Conservation (phyloP, 2,888 invertebrate species). For the Eupelmus urozonus region DNA sequence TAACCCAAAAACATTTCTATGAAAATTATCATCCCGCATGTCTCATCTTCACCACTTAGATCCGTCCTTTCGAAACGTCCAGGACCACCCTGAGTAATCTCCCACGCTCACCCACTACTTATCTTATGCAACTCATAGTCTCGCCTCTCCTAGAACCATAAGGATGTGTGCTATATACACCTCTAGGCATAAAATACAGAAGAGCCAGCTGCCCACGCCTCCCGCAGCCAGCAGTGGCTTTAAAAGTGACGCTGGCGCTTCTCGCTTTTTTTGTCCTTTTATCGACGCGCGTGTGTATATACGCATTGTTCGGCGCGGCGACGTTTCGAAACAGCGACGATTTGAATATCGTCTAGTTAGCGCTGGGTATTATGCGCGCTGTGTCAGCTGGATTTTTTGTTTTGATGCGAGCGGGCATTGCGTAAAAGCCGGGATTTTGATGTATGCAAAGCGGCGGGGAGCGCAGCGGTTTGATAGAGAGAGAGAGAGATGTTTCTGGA, state of each 20-base stretch:
- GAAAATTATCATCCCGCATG: too few relatives aligned
- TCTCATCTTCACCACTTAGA: too few relatives aligned
- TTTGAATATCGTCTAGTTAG: conserved; percentile 29
- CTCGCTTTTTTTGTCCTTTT: neutral
- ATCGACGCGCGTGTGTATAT: neutral
- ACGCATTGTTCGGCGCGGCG: neutral
- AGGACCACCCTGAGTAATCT: too few relatives aligned
- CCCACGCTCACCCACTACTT: neutral
- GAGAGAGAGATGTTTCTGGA: conserved; percentile 1
- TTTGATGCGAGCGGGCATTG: neutral
- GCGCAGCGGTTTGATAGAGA: too few relatives aligned
- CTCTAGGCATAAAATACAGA: neutral
- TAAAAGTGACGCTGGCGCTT: neutral
- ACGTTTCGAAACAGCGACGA: conserved; percentile 47
- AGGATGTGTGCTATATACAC: neutral
- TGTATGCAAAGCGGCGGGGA: conserved; percentile 34
- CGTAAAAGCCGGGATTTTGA: neutral
- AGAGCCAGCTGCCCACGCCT: neutral
- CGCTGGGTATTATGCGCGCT: neutral
- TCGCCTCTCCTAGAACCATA: neutral
- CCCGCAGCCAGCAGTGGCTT: neutral
- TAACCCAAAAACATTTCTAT: too few relatives aligned
- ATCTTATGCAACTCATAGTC: neutral
- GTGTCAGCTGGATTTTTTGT: conserved; percentile 19
- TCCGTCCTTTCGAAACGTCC: too few relatives aligned